These are phyloP conservation scores for Caranx ignobilis DNA, from an alignment of 2,113 vertebrate species.

Conservation along the genomic window DNA sequence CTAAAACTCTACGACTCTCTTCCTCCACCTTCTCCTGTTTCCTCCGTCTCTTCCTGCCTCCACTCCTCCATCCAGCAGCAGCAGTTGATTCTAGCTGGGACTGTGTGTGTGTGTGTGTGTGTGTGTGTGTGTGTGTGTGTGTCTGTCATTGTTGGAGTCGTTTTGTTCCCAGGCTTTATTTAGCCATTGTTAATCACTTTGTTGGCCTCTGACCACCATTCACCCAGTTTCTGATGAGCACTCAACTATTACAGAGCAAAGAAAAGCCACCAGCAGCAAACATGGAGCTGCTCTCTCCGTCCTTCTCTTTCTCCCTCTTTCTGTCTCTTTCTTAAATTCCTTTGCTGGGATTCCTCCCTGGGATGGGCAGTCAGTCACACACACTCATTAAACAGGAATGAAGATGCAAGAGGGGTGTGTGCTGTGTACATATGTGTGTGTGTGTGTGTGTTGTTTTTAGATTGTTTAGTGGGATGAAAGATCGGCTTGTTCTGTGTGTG, in stretches of 20 bases:
- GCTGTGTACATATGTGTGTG: neutral
- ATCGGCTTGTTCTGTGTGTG: neutral
- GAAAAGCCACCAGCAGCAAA: conserved; percentile 32
- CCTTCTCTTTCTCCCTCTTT: neutral
- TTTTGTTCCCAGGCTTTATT: conserved; percentile 70
- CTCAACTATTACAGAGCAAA: conserved; percentile 39
- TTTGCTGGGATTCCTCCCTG: conserved; percentile 48
- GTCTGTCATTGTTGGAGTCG: conserved; percentile 49
- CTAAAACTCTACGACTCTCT: conserved; percentile 42
- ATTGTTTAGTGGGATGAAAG: conserved; percentile 5
- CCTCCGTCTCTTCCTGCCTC: conserved; percentile 46
- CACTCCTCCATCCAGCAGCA: conserved; percentile 13
- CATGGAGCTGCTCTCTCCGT: conserved; percentile 13
- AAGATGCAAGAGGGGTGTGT: conserved; percentile 50
- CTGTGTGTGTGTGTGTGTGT: conserved; percentile 31
- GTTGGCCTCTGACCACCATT: conserved; percentile 62
- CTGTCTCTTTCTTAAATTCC: conserved; percentile 39
- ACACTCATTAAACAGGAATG: conserved; percentile 58
- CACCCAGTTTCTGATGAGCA: conserved; percentile 55
- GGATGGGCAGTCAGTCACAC: conserved; percentile 60
- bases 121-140: conserved; percentile 14
- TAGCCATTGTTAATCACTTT: conserved; percentile 67
- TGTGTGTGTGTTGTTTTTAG: conserved; percentile 15
- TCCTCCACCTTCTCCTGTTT: conserved; percentile 28
- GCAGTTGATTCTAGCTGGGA: conserved; percentile 45